Percentiles rank a stretch among this genome's conserved stretches.
Evolutionary conservation across 1,140 invertebrate genomes (phyloP).

Genomic region (Heliconius hermathena): DNA sequence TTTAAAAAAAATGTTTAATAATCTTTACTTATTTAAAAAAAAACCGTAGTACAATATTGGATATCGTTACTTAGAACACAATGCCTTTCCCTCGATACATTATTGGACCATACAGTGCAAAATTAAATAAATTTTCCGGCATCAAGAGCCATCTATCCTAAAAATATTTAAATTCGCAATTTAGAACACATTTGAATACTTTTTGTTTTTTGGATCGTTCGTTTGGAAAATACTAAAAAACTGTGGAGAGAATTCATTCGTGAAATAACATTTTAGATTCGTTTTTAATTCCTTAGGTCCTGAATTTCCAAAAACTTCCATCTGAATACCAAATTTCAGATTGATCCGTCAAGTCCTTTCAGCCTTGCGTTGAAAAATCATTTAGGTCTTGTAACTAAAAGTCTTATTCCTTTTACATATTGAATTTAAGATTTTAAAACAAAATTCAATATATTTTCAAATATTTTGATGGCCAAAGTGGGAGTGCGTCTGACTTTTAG

Average conservation of each 20-base stretch:
- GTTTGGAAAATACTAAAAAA: neutral
- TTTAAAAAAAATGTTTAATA: too few species aligned
- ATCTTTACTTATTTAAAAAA: too few species aligned
- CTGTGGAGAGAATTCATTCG: neutral
- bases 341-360: neutral
- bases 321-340: neutral
- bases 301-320: constrained; percentile 5
- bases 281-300: neutral
- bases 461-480: neutral
- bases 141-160: too few species aligned
- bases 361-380: neutral
- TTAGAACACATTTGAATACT: too few species aligned
- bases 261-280: neutral
- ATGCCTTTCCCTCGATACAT: too few species aligned
- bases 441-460: neutral
- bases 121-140: too few species aligned
- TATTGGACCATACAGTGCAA: too few species aligned
- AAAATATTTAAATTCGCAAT: too few species aligned
- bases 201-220: too few species aligned
- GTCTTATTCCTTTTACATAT: neutral
- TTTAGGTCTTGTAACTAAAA: neutral
- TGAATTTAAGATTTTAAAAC: too few species aligned
- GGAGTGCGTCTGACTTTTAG: neutral
- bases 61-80: too few species aligned
- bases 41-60: too few species aligned